These are phyloP conservation scores for Tokudaia tokunoshimensis DNA, from an alignment of 2,797 vertebrate species.

Conservation along the genomic window DNA sequence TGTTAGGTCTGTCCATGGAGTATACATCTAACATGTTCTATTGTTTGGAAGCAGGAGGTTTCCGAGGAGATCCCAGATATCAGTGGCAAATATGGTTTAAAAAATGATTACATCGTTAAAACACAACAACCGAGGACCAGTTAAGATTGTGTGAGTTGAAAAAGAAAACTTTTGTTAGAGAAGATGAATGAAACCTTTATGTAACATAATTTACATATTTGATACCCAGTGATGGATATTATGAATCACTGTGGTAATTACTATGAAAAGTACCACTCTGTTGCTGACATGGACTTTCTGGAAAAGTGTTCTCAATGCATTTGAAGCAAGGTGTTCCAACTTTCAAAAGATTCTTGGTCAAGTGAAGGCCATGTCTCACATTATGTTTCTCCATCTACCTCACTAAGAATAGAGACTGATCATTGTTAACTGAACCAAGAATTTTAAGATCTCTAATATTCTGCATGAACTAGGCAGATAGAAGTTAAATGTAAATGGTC, in stretches of 20 bases:
- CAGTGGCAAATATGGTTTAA: neutral
- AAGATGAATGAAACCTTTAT: neutral
- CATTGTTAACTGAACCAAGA: conserved; percentile 26
- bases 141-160: neutral
- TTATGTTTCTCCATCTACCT: neutral
- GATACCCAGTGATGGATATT: neutral
- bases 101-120: neutral
- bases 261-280: neutral
- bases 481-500: conserved; percentile 22
- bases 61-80: neutral
- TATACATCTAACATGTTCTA: neutral
- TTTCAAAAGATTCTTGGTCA: conserved; percentile 8
- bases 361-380: neutral
- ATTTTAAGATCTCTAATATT: conserved; percentile 53
- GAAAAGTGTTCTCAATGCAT: neutral
- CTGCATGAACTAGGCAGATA: neutral
- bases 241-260: neutral
- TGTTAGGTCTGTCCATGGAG: neutral
- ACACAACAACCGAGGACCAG: neutral
- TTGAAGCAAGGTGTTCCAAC: conserved; percentile 10
- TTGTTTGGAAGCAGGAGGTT: neutral
- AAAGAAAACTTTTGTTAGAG: neutral
- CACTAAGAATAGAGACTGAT: neutral
- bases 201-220: neutral
- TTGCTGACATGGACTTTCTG: neutral